Evolutionary conservation across 35 echinoderm and acorn worm species (phyloP).

Genomic region (Ophioderma brevispina): DNA sequence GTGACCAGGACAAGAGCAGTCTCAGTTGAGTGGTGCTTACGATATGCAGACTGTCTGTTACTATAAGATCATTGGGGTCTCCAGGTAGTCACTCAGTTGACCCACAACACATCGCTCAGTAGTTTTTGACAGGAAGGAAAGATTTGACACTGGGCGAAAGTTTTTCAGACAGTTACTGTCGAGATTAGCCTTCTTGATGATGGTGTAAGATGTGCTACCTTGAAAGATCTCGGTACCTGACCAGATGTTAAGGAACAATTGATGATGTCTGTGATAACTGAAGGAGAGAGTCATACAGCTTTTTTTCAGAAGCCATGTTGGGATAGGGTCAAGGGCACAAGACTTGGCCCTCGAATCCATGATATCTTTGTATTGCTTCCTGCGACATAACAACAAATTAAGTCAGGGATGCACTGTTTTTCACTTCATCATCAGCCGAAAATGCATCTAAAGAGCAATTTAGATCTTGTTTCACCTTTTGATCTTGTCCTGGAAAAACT

Average conservation of each 20-base stretch:
- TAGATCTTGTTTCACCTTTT: constrained; percentile 8
- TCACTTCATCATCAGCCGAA: no score
- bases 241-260: constrained; percentile 47
- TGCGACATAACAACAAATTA: background rate
- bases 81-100: constrained; percentile 3
- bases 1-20: constrained; percentile 36
- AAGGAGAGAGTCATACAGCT: constrained; percentile 42
- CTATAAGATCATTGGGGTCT: constrained; percentile 9
- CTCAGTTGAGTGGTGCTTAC: constrained; percentile 47
- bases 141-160: constrained; percentile 59
- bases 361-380: constrained; percentile 12
- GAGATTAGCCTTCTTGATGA: constrained; percentile 54
- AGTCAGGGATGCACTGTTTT: background rate
- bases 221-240: constrained; percentile 24
- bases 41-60: constrained; percentile 64
- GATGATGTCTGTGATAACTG: constrained; percentile 32
- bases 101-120: constrained; percentile 29
- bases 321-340: constrained; percentile 31
- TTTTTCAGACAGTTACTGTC: constrained; percentile 37
- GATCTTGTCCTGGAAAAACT: constrained; percentile 24
- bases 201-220: constrained; percentile 34
- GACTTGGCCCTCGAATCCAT: constrained; percentile 23
- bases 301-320: constrained; percentile 33
- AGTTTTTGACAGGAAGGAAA: constrained; percentile 26
- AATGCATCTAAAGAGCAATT: background rate